Conservation (phyloP, 2,797 vertebrate species). For the Oreochromis mossambicus region DNA sequence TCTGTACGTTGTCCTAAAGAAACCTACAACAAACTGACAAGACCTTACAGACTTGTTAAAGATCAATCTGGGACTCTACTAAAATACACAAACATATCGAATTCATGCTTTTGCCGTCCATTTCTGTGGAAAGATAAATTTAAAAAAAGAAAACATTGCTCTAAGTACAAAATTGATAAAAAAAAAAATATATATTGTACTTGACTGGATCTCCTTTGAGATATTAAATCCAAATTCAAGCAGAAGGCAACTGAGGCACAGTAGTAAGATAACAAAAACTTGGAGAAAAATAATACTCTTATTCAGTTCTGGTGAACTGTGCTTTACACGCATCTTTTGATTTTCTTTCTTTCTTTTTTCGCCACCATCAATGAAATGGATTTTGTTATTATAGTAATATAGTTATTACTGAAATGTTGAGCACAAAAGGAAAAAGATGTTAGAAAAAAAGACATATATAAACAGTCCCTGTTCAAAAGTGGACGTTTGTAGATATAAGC, state of each 20-base stretch:
- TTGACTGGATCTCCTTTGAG: background rate
- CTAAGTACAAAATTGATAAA: background rate
- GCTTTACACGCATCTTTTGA: background rate
- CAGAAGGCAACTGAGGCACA: background rate
- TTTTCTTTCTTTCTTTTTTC: background rate
- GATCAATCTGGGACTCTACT: background rate
- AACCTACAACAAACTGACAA: background rate
- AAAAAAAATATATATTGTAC: background rate
- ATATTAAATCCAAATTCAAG: background rate
- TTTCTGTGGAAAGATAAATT: background rate
- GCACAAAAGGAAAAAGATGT: background rate
- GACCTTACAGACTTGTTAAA: background rate
- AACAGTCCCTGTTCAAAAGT: background rate
- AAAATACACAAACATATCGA: background rate
- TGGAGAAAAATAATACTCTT: background rate
- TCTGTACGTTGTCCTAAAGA: background rate
- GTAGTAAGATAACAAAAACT: background rate
- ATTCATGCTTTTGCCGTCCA: background rate
- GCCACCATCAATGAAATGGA: background rate
- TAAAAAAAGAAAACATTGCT: background rate
- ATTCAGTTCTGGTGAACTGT: background rate
- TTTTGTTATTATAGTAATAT: background rate
- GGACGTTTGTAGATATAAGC: background rate
- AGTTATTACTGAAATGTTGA: constrained; percentile 1
- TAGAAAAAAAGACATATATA: background rate